These are phyloP conservation scores for Cremastinae sp. DNA, from an alignment of 2,888 invertebrate genomes.

Conservation along the genomic window DNA sequence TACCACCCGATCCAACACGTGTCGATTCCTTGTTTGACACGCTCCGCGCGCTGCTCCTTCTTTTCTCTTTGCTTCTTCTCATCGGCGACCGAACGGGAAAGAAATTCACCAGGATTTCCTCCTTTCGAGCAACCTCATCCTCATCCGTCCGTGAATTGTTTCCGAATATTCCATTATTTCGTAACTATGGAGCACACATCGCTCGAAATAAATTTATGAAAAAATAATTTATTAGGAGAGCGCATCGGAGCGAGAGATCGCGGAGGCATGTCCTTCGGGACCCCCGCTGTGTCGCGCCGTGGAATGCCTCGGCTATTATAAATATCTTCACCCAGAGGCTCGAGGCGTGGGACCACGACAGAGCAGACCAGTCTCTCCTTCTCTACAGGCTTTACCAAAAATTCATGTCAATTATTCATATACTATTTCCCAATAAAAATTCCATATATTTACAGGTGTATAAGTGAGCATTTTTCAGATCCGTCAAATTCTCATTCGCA, in stretches of 20 bases:
- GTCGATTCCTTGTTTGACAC: conserved; percentile 60
- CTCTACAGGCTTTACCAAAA: conserved; percentile 41
- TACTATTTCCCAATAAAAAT: too few species aligned
- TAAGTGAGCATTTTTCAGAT: too few species aligned
- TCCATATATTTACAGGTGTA: background rate
- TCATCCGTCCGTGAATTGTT: too few species aligned
- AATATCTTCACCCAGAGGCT: conserved; percentile 73
- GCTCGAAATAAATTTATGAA: conserved; percentile 51
- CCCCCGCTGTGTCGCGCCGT: conserved; percentile 72
- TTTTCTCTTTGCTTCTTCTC: conserved; percentile 21
- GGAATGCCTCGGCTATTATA: conserved; percentile 75
- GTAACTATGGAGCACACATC: background rate
- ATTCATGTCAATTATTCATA: conserved; percentile 1
- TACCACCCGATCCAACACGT: conserved; percentile 55
- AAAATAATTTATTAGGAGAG: conserved; percentile 56
- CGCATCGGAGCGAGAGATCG: conserved; percentile 65
- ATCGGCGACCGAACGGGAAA: conserved; percentile 5
- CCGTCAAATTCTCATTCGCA: too few species aligned
- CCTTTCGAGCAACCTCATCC: too few species aligned
- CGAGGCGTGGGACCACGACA: conserved; percentile 72
- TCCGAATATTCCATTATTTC: conserved; percentile 5
- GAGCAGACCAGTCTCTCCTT: conserved; percentile 43
- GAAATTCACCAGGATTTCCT: background rate
- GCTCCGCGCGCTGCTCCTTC: conserved; percentile 52
- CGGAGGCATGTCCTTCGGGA: conserved; percentile 74